Evolutionary conservation across 2,797 vertebrate genomes (phyloP), one percentile per base, ranked within the genome.

Genomic region (Aphelocoma californica): DNA sequence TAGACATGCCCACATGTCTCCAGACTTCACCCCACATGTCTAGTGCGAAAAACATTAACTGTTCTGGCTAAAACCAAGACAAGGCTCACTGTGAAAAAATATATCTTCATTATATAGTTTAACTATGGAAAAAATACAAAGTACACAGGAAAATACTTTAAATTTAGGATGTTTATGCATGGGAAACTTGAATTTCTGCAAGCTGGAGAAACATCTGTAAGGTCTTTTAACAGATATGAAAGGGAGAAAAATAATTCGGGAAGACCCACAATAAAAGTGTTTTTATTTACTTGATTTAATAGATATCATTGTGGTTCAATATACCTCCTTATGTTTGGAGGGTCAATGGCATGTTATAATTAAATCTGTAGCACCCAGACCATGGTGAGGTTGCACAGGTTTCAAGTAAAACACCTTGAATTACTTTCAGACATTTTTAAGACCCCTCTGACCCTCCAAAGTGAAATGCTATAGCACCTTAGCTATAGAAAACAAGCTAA

Each of bases 1-100:
- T 9, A 20, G 24, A 25, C 26, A 25, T 21, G 26, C 4, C 10
- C 38, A 45, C 4, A 6, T 8, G 16, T 26, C 14, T 75, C 9
- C 61, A 58, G 53, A 18, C 48, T 61, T 29, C 0, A 0, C 17
- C 17, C 7, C 25, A 61, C 7, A 40, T 31, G 14, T 20, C 17
- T 40, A 29, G 11, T 38, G n/a, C 0, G 2, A 18, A 47, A 78
- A 34, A 29, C 4, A 20, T 20, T 38, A 24, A 23, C 20, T 45
- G 7, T 34, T 38, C 40, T n/a, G 17, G 29, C 13, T 29, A 45
- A 45, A 77, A 60, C 5, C 11, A n/a, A 40, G 16, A 17, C 16
- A n/a, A n/a, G 14, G 2, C 6, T 90, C 7, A 25, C 15, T 21
- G 8, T 50, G 17, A 60, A 79, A 84, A 86, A 42, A 17, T 9